Conservation (phyloP, 2,113 vertebrate species). For the Elgaria multicarinata region DNA sequence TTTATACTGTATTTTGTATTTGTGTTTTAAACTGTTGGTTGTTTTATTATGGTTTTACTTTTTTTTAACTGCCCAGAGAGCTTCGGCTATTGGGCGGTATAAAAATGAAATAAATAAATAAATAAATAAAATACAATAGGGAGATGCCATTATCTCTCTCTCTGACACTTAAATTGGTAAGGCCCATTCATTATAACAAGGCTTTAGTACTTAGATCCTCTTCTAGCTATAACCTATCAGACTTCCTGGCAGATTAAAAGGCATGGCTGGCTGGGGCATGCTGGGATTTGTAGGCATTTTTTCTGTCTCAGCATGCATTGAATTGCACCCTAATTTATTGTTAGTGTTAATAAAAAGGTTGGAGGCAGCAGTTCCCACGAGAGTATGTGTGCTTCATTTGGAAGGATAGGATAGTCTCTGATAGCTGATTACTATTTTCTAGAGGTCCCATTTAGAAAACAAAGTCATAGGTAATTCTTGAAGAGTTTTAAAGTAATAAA, state of each 20-base stretch:
- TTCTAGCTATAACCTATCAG: background rate
- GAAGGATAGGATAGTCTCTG: background rate
- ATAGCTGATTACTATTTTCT: background rate
- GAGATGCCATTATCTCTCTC: background rate
- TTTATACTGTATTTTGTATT: no score
- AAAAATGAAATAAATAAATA: no score
- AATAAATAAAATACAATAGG: no score
- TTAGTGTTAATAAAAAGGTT: background rate
- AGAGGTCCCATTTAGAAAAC: background rate
- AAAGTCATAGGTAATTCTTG: background rate
- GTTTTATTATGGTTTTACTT: no score
- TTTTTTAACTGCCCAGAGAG: no score
- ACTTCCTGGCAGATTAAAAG: background rate
- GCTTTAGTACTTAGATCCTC: background rate
- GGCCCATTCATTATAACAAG: background rate
- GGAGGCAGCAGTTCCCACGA: background rate
- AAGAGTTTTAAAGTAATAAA: background rate
- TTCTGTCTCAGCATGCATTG: no score
- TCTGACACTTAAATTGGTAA: background rate
- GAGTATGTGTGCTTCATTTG: background rate
- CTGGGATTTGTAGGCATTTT: no score
- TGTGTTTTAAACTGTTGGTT: no score
- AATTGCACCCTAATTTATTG: background rate
- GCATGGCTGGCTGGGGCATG: no score
- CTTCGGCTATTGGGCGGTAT: no score